These are phyloP conservation scores for Bryconaethiops microstoma DNA, from an alignment of 2,797 vertebrate species.

Conservation along the genomic window DNA sequence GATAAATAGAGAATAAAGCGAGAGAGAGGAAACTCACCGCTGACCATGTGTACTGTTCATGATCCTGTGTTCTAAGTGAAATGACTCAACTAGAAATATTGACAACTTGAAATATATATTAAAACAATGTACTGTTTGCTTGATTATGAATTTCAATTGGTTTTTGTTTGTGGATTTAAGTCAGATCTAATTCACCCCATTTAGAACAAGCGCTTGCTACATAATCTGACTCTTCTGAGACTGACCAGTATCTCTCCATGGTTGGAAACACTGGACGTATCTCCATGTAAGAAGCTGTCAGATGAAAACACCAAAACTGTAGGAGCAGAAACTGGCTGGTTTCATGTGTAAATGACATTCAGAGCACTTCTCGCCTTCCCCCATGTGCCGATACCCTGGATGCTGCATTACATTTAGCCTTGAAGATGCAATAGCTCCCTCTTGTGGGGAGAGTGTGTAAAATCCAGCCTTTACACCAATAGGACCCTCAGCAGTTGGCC, in stretches of 20 bases:
- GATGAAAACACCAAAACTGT: background rate
- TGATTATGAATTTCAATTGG: too few species aligned
- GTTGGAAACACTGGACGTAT: background rate
- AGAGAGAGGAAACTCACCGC: background rate
- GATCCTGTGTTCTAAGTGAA: background rate
- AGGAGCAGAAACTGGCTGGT: background rate
- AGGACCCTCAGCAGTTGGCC: background rate
- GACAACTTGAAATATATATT: too few species aligned
- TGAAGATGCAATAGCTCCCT: conserved; percentile 73
- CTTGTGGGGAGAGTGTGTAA: conserved; percentile 66
- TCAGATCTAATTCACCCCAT: background rate
- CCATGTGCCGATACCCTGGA: conserved; percentile 24
- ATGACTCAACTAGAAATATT: too few species aligned
- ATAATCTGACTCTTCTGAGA: background rate
- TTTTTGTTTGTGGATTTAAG: background rate
- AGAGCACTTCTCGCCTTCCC: background rate
- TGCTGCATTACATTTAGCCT: conserved; percentile 35
- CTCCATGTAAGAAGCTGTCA: background rate
- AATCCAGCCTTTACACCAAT: background rate
- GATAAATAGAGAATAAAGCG: background rate
- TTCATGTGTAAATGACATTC: conserved; percentile 8
- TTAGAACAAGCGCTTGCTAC: conserved; percentile 48
- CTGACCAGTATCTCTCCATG: background rate
- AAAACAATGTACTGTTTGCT: too few species aligned
- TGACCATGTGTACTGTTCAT: background rate